These are phyloP conservation scores for Columba livia DNA, from an alignment of 2,113 vertebrate genomes.

Conservation along the genomic window DNA sequence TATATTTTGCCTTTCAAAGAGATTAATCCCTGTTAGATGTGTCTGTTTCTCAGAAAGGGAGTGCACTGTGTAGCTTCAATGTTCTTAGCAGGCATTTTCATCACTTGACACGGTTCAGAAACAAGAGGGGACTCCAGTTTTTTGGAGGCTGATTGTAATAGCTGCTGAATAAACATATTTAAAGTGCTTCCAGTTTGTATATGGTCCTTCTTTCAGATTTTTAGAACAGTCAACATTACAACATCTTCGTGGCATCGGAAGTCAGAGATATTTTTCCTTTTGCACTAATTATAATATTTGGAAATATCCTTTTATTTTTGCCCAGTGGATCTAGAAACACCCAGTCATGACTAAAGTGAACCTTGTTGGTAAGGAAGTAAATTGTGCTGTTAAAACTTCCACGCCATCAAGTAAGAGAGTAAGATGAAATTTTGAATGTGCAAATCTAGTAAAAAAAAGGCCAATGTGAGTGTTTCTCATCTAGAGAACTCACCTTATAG, in stretches of 20 bases:
- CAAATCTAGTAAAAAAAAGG: not conserved
- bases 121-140: constrained; percentile 44
- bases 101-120: constrained; percentile 56
- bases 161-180: constrained; percentile 73
- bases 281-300: not conserved
- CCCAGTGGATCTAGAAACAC: not conserved
- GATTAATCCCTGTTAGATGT: constrained; percentile 36
- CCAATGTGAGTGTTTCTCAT: not conserved
- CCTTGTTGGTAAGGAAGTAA: not conserved
- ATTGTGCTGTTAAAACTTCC: not conserved
- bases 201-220: not conserved
- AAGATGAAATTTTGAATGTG: not conserved
- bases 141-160: constrained; percentile 52
- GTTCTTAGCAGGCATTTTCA: constrained; percentile 40
- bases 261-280: not conserved
- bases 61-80: constrained; percentile 52
- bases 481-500: not conserved
- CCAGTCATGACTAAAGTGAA: not conserved
- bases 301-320: not conserved
- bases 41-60: constrained; percentile 61
- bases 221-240: not conserved
- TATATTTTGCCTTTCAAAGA: constrained; percentile 68
- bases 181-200: constrained; percentile 3
- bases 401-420: not conserved
- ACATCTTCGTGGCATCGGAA: not conserved